Conservation (phyloP, 2,797 vertebrate genomes). For the Botia kubotai region DNA sequence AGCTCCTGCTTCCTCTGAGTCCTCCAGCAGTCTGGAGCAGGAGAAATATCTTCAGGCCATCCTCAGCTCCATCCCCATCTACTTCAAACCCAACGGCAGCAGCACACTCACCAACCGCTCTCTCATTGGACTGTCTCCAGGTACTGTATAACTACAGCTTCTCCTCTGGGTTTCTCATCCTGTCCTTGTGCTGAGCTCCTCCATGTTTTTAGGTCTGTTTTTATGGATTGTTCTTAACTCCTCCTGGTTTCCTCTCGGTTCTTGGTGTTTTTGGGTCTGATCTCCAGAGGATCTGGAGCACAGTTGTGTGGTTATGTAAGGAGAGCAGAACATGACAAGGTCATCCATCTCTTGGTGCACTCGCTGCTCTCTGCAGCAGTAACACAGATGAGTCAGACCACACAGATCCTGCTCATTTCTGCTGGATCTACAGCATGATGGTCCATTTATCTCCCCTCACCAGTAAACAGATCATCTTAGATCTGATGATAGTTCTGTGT, state of each 20-base stretch:
- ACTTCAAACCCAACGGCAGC: constrained; percentile 89
- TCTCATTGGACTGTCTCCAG: constrained; percentile 90
- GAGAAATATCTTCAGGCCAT: constrained; percentile 97
- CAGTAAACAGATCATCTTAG: constrained; percentile 36
- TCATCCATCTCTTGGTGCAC: constrained; percentile 75
- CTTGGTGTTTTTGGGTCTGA: constrained; percentile 62
- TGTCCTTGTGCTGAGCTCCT: not conserved
- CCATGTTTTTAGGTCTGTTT: constrained; percentile 24
- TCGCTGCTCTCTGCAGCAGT: constrained; percentile 63
- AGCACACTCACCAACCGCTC: constrained; percentile 88
- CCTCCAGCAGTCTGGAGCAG: constrained; percentile 96
- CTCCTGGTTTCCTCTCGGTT: constrained; percentile 53
- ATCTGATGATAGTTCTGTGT: constrained; percentile 12
- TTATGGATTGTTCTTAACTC: constrained; percentile 52
- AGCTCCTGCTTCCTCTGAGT: constrained; percentile 84
- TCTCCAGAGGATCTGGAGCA: constrained; percentile 75
- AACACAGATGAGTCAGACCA: constrained; percentile 61
- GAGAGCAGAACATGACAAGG: constrained; percentile 69
- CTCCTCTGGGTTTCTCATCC: constrained; percentile 58
- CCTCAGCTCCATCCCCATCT: constrained; percentile 88
- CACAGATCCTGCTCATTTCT: constrained; percentile 46
- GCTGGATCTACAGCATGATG: constrained; percentile 11
- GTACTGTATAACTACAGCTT: constrained; percentile 74
- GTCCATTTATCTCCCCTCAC: constrained; percentile 51
- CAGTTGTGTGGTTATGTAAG: constrained; percentile 74